These are phyloP conservation scores for Allobates femoralis DNA, from an alignment of 2,797 vertebrate species.

Conservation along the genomic window DNA sequence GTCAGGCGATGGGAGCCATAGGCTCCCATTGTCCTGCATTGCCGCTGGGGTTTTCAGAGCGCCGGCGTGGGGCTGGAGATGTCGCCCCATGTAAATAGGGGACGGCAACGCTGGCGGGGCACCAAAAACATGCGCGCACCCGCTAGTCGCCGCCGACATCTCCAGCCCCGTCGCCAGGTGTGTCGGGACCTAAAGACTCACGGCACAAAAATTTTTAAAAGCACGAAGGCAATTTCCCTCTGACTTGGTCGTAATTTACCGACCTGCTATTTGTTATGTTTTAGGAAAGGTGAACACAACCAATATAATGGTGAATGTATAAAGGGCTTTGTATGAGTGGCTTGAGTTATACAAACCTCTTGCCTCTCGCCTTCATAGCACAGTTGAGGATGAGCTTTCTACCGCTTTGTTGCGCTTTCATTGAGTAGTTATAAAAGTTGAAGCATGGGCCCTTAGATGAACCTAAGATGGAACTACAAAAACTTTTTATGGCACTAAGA, in stretches of 20 bases:
- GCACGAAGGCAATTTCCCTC: not conserved
- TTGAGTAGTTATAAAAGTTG: slow-evolving; percentile 9
- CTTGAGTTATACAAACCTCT: not conserved
- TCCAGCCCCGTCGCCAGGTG: too few species aligned
- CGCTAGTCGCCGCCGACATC: too few species aligned
- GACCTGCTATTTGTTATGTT: not conserved
- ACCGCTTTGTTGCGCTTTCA: not conserved
- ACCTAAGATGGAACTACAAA: not conserved
- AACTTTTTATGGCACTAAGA: not conserved
- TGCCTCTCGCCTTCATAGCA: not conserved
- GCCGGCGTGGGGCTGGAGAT: too few species aligned
- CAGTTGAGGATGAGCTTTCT: not conserved
- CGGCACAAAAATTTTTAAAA: not conserved
- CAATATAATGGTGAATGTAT: not conserved
- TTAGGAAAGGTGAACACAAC: not conserved
- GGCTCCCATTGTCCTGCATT: too few species aligned
- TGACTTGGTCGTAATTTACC: too few species aligned
- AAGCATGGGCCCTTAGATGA: slow-evolving; percentile 13
- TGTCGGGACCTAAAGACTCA: too few species aligned
- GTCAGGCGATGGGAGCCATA: too few species aligned
- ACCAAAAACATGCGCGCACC: too few species aligned
- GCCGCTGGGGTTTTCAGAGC: too few species aligned
- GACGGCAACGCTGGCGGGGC: too few species aligned
- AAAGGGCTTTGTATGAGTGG: not conserved
- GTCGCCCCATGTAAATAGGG: too few species aligned